Base-by-base conservation (phyloP, 2,888 invertebrate species). In the Bombyx huttoni region DNA sequence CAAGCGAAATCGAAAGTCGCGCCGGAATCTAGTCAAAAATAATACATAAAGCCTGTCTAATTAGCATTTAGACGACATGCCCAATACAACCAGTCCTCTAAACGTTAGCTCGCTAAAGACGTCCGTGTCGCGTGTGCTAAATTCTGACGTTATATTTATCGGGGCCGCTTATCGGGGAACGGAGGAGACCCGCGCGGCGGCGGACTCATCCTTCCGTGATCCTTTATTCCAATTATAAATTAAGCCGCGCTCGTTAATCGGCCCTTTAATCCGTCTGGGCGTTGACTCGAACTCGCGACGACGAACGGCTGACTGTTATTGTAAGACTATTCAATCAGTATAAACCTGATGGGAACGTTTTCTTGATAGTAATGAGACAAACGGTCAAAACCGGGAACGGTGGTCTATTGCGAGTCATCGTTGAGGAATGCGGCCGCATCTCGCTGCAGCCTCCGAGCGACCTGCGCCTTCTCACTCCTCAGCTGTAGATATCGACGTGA, bases 1-100 rank as follows among this genome's bases (percentile, higher is more conserved):
- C 73, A 68, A 75, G 78, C 81, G 81, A 90, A 90, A 90, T 86
- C 82, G 90, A 89, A 90, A 90, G 90, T 90, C 67, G 74, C 75
- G 73, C 70, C 75, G 68, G 24, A 72, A 73, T 71, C 68, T 64
- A 65, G 68, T 68, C 72, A 33, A 33, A 48, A 24, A 24, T 24
- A 24, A 24, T 24, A 40, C 7, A 40, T 12, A 40, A 40, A 40
- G 40, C 12, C 6, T 3, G 8, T 12, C 40, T 40, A 1, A 40
- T 40, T 40, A 40, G 12, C 12, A 40, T 40, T 40, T 10, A 8
- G 12, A 40, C 40, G 8, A 40, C 40, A 40, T 40, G 1, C 3
- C 40, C 8, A 12, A 3, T 40, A 1, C 12, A 40, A 40, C 40
- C 40, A 12, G 40, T 40, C 40, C 40, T 40, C 24, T 24, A 10